phyloP scores from a whole-genome alignment of 2,888 invertebrate genomes.

The Lepetodrilus schrolli region DNA sequence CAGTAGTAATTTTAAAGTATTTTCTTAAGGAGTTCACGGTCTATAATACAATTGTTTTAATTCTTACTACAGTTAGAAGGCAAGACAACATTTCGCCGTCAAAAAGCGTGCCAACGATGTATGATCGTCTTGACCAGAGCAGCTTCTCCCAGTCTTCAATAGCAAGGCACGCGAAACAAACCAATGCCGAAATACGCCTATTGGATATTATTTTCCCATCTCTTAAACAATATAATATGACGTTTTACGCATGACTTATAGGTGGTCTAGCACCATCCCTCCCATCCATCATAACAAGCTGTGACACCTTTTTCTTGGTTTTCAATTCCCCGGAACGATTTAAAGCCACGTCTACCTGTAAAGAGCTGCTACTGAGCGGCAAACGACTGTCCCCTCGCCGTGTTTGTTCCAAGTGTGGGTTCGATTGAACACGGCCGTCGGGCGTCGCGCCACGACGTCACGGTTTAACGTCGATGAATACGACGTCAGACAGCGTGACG shows the following conservation, averaged over 20 bases:
- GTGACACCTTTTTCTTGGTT: neutral
- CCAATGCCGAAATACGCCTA: neutral
- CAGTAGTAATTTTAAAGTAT: too few species aligned
- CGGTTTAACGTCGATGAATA: conserved; percentile 10
- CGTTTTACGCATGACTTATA: neutral
- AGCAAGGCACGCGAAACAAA: neutral
- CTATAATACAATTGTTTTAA: too few species aligned
- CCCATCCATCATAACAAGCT: neutral
- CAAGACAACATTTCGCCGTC: too few species aligned
- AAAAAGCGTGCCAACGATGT: too few species aligned
- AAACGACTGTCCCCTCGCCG: conserved; percentile 6
- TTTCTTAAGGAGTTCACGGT: too few species aligned
- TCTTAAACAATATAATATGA: neutral
- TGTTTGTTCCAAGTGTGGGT: neutral
- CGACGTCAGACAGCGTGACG: conserved; percentile 26
- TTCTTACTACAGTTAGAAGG: too few species aligned
- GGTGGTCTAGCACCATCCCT: neutral
- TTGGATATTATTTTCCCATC: neutral
- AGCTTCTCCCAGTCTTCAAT: neutral
- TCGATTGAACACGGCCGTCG: neutral
- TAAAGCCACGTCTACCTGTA: neutral
- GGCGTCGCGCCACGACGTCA: conserved; percentile 15
- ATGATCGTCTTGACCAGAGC: too few species aligned
- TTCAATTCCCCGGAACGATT: neutral
- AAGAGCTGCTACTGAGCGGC: conserved; percentile 11